Evolutionary conservation across 2,888 invertebrate genomes (phyloP).

Genomic region (Rugalucina vietnamica): DNA sequence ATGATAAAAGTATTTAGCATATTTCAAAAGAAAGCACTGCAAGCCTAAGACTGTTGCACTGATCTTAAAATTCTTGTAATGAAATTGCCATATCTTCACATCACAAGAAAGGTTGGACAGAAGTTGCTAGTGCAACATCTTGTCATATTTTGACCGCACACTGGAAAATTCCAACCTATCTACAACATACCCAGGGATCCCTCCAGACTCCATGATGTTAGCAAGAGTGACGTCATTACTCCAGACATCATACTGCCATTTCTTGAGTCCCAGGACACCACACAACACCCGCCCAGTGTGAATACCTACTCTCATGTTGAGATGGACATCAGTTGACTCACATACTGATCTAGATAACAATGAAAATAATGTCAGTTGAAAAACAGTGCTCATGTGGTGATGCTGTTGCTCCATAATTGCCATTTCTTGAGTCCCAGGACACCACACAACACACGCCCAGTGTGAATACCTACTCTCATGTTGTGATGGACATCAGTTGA

Average conservation of each 20-base stretch:
- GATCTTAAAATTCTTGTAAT: no score
- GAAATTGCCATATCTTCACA: no score
- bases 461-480: conserved; percentile 97
- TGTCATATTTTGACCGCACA: no score
- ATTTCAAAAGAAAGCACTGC: no score
- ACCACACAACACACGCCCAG: conserved; percentile 94
- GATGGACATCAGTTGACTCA: conserved; percentile 95
- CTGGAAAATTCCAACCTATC: no score
- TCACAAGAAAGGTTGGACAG: no score
- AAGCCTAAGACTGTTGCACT: no score
- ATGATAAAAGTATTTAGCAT: no score
- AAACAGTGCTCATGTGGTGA: no score
- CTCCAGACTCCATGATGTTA: conserved; percentile 86
- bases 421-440: conserved; percentile 95
- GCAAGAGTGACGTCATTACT: conserved; percentile 93
- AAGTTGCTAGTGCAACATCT: no score
- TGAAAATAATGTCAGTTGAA: no score
- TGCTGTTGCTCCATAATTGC: no score
- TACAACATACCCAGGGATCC: conserved; percentile 92
- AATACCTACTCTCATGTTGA: conserved; percentile 96
- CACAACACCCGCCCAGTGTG: conserved; percentile 95
- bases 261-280: conserved; percentile 94
- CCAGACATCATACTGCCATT: conserved; percentile 98
- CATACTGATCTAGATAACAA: conserved; percentile 89
- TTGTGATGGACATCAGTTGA: conserved; percentile 96